These are phyloP conservation scores for Lophura nycthemera DNA, from an alignment of 2,113 vertebrate species.

Conservation along the genomic window DNA sequence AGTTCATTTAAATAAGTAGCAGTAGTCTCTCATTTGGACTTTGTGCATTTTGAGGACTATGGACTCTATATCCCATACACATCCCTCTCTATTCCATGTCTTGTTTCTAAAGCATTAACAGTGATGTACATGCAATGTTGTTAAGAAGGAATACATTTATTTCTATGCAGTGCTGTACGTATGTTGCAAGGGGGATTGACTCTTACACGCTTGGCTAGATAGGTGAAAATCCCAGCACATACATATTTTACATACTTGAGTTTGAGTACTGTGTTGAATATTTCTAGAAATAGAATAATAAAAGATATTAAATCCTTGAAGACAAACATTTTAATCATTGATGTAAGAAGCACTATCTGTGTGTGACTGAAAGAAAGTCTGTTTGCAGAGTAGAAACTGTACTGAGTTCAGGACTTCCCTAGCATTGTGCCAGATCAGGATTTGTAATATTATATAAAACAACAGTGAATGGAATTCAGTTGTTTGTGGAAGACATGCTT, in stretches of 20 bases:
- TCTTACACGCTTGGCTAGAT: neutral
- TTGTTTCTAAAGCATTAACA: neutral
- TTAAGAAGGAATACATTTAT: neutral
- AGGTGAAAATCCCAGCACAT: accelerated
- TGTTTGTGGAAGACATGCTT: neutral
- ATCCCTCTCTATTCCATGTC: neutral
- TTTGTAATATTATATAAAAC: neutral
- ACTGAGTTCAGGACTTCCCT: neutral
- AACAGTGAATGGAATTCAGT: neutral
- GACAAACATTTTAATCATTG: neutral
- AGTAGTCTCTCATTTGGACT: neutral
- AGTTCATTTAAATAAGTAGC: neutral
- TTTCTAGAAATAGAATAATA: neutral
- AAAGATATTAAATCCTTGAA: neutral
- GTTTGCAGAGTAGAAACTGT: neutral
- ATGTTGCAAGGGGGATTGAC: neutral
- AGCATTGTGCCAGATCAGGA: neutral
- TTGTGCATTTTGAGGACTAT: neutral
- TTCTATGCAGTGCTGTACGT: neutral
- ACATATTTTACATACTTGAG: neutral
- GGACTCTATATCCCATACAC: neutral
- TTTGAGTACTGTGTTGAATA: neutral
- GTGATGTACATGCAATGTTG: neutral
- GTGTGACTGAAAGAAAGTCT: neutral
- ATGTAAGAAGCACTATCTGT: neutral